Conservation (phyloP, 2,797 vertebrate genomes). For the Erithacus rubecula region DNA sequence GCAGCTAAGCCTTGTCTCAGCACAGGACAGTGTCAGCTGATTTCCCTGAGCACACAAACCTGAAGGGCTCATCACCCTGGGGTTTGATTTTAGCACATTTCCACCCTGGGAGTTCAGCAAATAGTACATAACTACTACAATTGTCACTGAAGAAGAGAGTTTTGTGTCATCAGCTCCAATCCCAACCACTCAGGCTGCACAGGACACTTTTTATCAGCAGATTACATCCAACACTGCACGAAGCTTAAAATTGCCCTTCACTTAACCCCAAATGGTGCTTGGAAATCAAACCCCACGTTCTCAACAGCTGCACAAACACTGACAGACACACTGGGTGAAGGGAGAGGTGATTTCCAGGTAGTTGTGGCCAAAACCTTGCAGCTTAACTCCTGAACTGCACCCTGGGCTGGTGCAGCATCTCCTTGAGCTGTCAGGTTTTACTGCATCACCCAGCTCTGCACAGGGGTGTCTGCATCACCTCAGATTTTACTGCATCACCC, state of each 20-base stretch:
- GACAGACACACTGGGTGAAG: background rate
- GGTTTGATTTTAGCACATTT: background rate
- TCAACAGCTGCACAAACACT: background rate
- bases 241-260: background rate
- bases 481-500: background rate
- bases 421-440: background rate
- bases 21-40: background rate
- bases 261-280: background rate
- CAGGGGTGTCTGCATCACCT: too few species aligned
- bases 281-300: background rate
- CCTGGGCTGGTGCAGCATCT: background rate
- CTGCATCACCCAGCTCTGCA: background rate
- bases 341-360: background rate
- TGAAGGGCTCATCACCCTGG: background rate
- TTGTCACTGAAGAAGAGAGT: background rate
- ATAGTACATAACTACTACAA: background rate
- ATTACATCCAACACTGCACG: background rate
- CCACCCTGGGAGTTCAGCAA: background rate
- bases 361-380: background rate
- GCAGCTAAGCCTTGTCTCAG: background rate
- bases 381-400: background rate
- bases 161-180: constrained; percentile 10
- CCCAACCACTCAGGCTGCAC: background rate
- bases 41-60: background rate
- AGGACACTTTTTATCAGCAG: background rate